Percentiles rank a stretch among this genome's conserved stretches.
Conservation (phyloP, 1,140 invertebrate genomes). For the Bathynomus jamesi region DNA sequence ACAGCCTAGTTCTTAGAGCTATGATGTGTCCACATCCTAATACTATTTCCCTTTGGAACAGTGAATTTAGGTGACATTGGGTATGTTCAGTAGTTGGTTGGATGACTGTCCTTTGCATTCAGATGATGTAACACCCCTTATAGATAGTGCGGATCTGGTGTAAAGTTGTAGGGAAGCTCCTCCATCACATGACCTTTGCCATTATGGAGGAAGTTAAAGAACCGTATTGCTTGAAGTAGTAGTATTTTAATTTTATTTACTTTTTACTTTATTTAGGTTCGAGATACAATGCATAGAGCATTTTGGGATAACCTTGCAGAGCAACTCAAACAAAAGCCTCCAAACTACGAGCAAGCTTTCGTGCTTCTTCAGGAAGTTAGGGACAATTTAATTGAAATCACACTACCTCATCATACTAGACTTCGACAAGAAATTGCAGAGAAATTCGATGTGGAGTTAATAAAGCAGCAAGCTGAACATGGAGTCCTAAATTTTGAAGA, state of each 20-base stretch:
- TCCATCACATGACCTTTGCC: not conserved
- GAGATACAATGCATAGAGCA: slow-evolving; percentile 80
- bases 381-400: slow-evolving; percentile 62
- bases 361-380: slow-evolving; percentile 72
- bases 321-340: slow-evolving; percentile 70
- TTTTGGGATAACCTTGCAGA: slow-evolving; percentile 83
- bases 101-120: no score
- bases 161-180: no score
- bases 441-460: slow-evolving; percentile 74
- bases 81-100: no score
- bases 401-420: slow-evolving; percentile 74
- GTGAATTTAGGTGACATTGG: not conserved
- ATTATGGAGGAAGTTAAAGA: not conserved
- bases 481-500: slow-evolving; percentile 69
- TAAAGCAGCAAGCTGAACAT: slow-evolving; percentile 77
- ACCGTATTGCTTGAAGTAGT: not conserved
- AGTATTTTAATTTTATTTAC: not conserved
- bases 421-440: slow-evolving; percentile 75
- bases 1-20: not conserved
- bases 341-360: slow-evolving; percentile 74
- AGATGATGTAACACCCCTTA: no score
- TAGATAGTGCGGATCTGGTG: no score
- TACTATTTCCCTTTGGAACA: not conserved
- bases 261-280: slow-evolving; percentile 50
- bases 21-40: not conserved